Percentiles rank a stretch among this genome's conserved stretches.
These are phyloP conservation scores for Peromyscus melanophrys DNA, from an alignment of 2,797 vertebrate genomes.

Conservation along the genomic window DNA sequence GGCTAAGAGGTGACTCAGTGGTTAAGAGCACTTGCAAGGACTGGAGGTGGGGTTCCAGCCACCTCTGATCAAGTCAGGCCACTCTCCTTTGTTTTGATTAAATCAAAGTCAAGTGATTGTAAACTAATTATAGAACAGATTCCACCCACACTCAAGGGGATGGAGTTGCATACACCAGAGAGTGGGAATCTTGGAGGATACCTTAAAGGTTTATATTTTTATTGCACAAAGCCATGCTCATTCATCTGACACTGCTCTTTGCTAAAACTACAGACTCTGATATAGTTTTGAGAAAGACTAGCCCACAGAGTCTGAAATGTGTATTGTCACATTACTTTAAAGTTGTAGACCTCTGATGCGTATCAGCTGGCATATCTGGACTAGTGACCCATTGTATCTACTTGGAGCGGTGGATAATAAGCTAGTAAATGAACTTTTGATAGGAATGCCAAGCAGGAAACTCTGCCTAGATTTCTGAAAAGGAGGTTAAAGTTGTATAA, in stretches of 20 bases:
- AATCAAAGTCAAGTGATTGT: neutral
- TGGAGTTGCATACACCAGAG: neutral
- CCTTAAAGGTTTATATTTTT: slow-evolving; percentile 22
- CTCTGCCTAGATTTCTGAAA: slow-evolving; percentile 62
- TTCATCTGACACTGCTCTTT: neutral
- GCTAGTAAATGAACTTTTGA: slow-evolving; percentile 27
- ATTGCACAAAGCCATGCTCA: neutral
- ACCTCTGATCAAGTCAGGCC: slow-evolving; percentile 14
- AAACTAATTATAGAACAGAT: neutral
- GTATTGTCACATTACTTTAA: neutral
- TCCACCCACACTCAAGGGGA: neutral
- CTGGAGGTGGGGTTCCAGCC: neutral
- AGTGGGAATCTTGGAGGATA: neutral
- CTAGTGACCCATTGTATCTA: neutral
- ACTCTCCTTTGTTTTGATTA: slow-evolving; percentile 6
- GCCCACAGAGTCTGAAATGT: neutral
- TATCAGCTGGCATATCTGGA: neutral
- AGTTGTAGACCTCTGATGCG: neutral
- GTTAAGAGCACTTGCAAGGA: neutral
- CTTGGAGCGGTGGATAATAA: neutral
- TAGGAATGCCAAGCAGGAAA: slow-evolving; percentile 44
- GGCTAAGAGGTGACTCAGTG: neutral
- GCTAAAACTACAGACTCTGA: slow-evolving; percentile 7
- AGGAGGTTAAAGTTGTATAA: slow-evolving; percentile 54
- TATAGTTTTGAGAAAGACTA: neutral